phyloP scores from a whole-genome alignment of 2,797 vertebrate genomes.

The Scarus forsteni region DNA sequence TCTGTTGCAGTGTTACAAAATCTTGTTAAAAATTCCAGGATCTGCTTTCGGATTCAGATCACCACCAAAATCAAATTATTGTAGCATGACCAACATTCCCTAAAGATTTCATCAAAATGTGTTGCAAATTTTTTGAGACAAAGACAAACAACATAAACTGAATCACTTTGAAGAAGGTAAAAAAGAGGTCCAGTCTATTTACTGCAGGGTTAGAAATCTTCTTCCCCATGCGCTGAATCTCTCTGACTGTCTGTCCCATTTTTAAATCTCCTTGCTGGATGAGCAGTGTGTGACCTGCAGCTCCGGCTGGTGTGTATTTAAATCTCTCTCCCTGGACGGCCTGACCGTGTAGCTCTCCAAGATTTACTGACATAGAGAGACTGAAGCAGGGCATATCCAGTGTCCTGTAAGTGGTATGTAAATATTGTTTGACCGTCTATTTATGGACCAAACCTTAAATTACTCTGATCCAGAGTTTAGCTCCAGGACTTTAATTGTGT shows the following conservation, averaged over 20 bases:
- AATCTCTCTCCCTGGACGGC: constrained; percentile 42
- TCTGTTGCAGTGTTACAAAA: too few relatives aligned
- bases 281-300: constrained; percentile 45
- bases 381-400: constrained; percentile 46
- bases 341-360: constrained; percentile 22
- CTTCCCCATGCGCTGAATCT: constrained; percentile 7
- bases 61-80: too few relatives aligned
- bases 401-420: constrained; percentile 65
- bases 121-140: too few relatives aligned
- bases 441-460: constrained; percentile 44
- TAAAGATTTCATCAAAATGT: too few relatives aligned
- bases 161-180: too few relatives aligned
- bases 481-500: constrained; percentile 8
- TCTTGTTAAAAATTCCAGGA: too few relatives aligned
- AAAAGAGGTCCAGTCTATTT: not conserved
- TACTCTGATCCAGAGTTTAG: constrained; percentile 23
- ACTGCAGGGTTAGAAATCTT: constrained; percentile 1
- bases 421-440: constrained; percentile 65
- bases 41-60: too few relatives aligned
- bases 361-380: constrained; percentile 44
- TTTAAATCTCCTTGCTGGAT: constrained; percentile 44
- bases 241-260: constrained; percentile 42
- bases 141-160: too few relatives aligned
- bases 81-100: too few relatives aligned
- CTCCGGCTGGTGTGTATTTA: constrained; percentile 61